Evolutionary conservation across 2,888 invertebrate genomes (phyloP).

Genomic region (Melitaea athalia): DNA sequence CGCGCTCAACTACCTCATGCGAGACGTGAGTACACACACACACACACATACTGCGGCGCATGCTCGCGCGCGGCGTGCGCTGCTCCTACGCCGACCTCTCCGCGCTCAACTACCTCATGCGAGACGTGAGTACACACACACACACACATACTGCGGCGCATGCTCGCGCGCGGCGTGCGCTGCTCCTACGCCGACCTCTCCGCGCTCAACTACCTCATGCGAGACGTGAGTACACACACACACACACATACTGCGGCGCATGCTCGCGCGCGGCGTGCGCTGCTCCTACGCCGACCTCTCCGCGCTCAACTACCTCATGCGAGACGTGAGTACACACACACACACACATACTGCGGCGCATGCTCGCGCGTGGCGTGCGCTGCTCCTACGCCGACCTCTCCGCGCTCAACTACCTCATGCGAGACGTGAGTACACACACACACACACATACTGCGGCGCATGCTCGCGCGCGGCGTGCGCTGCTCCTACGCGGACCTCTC

Average conservation of each 20-base stretch:
- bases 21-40: constrained; percentile 31
- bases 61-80: constrained; percentile 86
- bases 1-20: constrained; percentile 91
- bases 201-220: constrained; percentile 91
- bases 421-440: constrained; percentile 29
- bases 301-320: constrained; percentile 91
- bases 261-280: constrained; percentile 86
- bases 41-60: constrained; percentile 87
- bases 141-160: constrained; percentile 84
- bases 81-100: constrained; percentile 92
- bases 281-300: constrained; percentile 92
- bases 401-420: constrained; percentile 91
- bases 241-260: constrained; percentile 87
- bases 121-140: constrained; percentile 30
- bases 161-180: constrained; percentile 86
- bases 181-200: constrained; percentile 92
- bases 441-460: constrained; percentile 85
- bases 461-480: constrained; percentile 86
- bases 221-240: constrained; percentile 31
- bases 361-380: constrained; percentile 86
- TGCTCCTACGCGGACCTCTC: constrained; percentile 92
- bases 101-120: constrained; percentile 91
- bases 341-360: constrained; percentile 84
- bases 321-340: constrained; percentile 30
- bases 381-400: constrained; percentile 92